Conservation (phyloP, 1,140 invertebrate genomes). For the Drosophila murphyi region DNA sequence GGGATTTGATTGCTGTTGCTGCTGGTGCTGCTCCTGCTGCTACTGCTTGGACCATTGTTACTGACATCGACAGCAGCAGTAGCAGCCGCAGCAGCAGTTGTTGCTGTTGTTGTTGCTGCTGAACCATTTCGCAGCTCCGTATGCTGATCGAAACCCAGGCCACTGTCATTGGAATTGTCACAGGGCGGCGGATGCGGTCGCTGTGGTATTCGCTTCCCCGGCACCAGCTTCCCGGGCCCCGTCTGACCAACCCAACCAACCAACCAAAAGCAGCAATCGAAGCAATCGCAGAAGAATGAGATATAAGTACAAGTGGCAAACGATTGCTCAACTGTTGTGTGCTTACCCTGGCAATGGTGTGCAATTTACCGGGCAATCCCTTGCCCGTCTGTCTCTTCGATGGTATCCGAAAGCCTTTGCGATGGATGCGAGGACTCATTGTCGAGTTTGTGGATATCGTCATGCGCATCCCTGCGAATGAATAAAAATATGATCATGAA, state of each 20-base stretch:
- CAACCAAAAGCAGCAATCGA: too few relatives aligned
- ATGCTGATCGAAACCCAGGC: constrained; percentile 90
- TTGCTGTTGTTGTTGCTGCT: background rate
- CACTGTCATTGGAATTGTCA: constrained; percentile 94
- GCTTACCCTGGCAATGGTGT: constrained; percentile 82
- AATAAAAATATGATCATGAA: background rate
- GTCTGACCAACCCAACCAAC: constrained; percentile 37
- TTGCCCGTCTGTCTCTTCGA: constrained; percentile 86
- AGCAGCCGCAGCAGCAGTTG: constrained; percentile 9
- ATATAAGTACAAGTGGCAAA: background rate
- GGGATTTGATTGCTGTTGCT: constrained; percentile 28
- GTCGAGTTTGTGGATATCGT: constrained; percentile 88
- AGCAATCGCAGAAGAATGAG: background rate
- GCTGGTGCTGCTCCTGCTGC: constrained; percentile 22
- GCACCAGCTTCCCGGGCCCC: constrained; percentile 85
- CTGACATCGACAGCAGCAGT: constrained; percentile 16
- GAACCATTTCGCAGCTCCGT: constrained; percentile 70
- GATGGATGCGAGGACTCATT: constrained; percentile 87
- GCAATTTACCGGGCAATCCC: constrained; percentile 85
- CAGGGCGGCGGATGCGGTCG: constrained; percentile 85
- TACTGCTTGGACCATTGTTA: constrained; percentile 27
- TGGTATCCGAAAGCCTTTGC: constrained; percentile 86
- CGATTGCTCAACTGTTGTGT: background rate
- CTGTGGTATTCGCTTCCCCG: constrained; percentile 84
- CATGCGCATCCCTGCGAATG: constrained; percentile 87